Base-by-base conservation (phyloP, 2,113 vertebrate genomes). In the Cryptomyrus ogoouensis region DNA sequence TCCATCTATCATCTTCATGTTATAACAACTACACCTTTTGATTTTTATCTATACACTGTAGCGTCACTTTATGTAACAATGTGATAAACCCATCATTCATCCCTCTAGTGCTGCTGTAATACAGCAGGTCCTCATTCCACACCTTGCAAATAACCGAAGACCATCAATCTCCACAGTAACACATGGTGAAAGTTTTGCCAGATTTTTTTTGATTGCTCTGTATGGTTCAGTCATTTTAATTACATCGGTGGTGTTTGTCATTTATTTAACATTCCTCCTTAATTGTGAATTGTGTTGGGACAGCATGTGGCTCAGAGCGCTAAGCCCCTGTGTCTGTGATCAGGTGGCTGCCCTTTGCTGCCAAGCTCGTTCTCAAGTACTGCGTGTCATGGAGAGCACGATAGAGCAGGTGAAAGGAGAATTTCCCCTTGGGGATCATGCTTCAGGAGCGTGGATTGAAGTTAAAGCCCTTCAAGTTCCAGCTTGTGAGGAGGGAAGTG, bases 361-460 rank as follows among this genome's bases (percentile, higher is more conserved):
- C 24, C 56, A 62, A n/a, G 56, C 24, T n/a, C 0, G 7, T 7
- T n/a, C 21, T 62, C 2, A n/a, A 24, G 21, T 9, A 10, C 56
- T 62, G 24, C 2, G 24, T 62, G 56, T n/a, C 56, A 62, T 3
- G 56, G 56, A 62, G 56, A 24, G 56, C 24, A 62, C 24, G 56
- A 62, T 62, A 9, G 24, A 62, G 24, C 9, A n/a, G 56, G 7
- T 1, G 8, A 62, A n/a, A 62, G 24, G 56, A n/a, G 7, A 62
- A n/a, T n/a, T 3, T n/a, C 21, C 24, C 56, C 56, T 3, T 62
- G 24, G 21, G 56, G 24, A 62, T 62, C 56, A 9, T 62, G 56
- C 90, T 92, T 10, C 10, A 21, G 2, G 31, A 86, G 42, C 77
- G 90, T 87, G 88, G 91, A 0, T 44, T 91, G 1, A 91, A 90